Conservation (phyloP, 2,888 invertebrate species). For the Meiosimyza decipiens region DNA sequence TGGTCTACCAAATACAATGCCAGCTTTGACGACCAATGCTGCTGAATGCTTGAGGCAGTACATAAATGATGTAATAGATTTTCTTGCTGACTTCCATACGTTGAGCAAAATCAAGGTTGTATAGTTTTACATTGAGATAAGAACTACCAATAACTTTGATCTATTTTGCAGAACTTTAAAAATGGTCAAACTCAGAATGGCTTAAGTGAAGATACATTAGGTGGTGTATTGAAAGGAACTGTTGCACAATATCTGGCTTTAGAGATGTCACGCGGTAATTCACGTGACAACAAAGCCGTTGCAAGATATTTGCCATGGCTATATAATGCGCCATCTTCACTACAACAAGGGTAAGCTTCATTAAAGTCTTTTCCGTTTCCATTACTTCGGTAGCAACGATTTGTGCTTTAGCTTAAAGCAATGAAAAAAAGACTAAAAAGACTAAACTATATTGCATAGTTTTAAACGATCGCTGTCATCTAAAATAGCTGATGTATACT, state of each 20-base stretch:
- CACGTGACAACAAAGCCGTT: constrained; percentile 84
- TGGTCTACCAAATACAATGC: constrained; percentile 68
- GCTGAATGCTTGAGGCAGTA: constrained; percentile 95
- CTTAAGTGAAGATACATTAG: constrained; percentile 94
- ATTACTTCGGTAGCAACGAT: neutral
- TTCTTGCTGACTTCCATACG: constrained; percentile 95
- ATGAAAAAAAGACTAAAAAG: too few relatives aligned
- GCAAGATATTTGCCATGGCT: constrained; percentile 91
- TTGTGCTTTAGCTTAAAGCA: too few relatives aligned
- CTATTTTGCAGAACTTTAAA: constrained; percentile 57
- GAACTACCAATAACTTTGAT: neutral
- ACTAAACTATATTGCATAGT: neutral
- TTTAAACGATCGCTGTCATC: neutral
- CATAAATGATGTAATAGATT: constrained; percentile 91
- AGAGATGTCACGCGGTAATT: constrained; percentile 91
- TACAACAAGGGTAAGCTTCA: constrained; percentile 79
- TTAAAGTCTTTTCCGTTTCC: neutral
- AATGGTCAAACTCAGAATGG: constrained; percentile 76
- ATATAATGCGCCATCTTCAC: constrained; percentile 80
- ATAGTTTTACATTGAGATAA: neutral
- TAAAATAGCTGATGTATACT: neutral
- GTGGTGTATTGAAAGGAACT: constrained; percentile 95
- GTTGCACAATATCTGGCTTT: constrained; percentile 93
- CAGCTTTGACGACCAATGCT: constrained; percentile 80
- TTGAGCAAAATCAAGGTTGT: constrained; percentile 94